A percentile compares a stretch with the other conserved stretches of the same genome.
Evolutionary conservation across 1,140 invertebrate genomes (phyloP).

Genomic region (Linepithema humile): DNA sequence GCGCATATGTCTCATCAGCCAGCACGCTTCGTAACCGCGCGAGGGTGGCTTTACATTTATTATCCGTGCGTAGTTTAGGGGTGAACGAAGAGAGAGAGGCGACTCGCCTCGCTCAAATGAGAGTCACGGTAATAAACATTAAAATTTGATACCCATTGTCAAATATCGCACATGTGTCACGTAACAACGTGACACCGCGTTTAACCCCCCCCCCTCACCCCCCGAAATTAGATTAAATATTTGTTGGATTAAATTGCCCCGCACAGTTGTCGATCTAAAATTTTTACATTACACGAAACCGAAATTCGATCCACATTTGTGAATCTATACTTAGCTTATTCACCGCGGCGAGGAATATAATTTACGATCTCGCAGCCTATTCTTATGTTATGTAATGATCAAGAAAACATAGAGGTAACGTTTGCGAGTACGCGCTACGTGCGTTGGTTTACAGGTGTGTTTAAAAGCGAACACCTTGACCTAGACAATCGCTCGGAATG

Average conservation of each 20-base stretch:
- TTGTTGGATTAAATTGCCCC: not conserved
- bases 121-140: conserved; percentile 1
- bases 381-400: not conserved
- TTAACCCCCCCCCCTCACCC: too few species aligned
- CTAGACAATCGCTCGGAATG: conserved; percentile 46
- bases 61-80: conserved; percentile 1
- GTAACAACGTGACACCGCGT: conserved; percentile 12
- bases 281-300: not conserved
- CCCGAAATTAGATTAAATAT: not conserved
- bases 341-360: not conserved
- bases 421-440: not conserved
- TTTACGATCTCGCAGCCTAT: not conserved
- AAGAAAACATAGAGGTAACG: not conserved
- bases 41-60: conserved; percentile 37
- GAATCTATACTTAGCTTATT: not conserved
- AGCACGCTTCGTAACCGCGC: not conserved
- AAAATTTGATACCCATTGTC: conserved; percentile 26
- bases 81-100: not conserved
- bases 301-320: not conserved
- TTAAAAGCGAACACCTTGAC: conserved; percentile 52
- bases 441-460: conserved; percentile 26
- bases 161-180: conserved; percentile 3
- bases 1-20: not conserved
- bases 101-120: not conserved
- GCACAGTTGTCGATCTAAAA: not conserved